Base-by-base conservation (phyloP, 1,140 invertebrate genomes). In the Lepidurus packardi region DNA sequence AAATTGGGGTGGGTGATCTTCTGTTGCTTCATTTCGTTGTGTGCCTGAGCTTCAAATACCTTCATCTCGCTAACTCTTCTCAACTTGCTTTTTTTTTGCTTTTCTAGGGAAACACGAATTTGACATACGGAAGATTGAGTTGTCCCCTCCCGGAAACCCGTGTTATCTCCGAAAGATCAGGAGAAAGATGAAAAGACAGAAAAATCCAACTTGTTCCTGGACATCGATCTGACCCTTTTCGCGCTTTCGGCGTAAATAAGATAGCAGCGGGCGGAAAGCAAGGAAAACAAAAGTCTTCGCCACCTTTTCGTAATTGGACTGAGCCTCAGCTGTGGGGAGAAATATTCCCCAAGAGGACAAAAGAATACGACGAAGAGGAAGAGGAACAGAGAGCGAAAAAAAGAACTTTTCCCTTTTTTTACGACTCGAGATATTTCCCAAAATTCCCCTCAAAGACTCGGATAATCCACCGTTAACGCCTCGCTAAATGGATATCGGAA, bases 141-240 rank as follows among this genome's bases (percentile, higher is more conserved):
- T 21, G 13, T 16, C 16, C 53, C 16, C 13, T 21, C 53, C 21
- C 53, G 6, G 16, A n/a, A n/a, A 65, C 53, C 53, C 53, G 16
- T 7, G 10, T n/a, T n/a, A 1, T 65, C 53, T 65, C 21, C 53
- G 16, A 65, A 65, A 65, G 53, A 65, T n/a, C 53, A 65, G 16
- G 21, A 16, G 9, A 65, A 65, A 65, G 13, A 65, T 65, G n/a
- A 65, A 3, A 65, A 65, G 53, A 65, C 21, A 34, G 34, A 34
- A 4, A 13, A 65, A 16, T 21, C 53, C 53, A 65, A 65, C 16
- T 7, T 65, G 1, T 65, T 13, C 53, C 53, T 65, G 45, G 53
- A 65, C 53, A 65, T 65, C 53, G 53, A 65, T 65, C 53, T 65
- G 53, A 65, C 53, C 53, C 53, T 65, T 65, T 21, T 65, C 53